Evolutionary conservation across 2,888 invertebrate genomes (phyloP), one percentile per base, ranked within the genome.

Genomic region (Eretmocerus hayati): DNA sequence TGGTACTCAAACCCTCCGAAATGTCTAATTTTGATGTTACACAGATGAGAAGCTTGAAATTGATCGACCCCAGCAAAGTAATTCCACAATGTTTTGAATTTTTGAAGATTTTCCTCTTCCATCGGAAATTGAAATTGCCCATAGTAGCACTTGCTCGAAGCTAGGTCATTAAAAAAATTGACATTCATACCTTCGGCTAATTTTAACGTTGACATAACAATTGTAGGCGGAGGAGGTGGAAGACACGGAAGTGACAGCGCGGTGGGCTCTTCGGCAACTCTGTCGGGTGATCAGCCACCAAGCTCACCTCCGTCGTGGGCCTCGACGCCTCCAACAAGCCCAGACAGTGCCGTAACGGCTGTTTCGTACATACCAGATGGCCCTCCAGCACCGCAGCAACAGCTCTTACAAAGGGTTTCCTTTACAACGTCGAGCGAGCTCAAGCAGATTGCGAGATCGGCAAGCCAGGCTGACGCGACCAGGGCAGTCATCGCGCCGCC

Each of bases 341-440:
- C 80, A 41, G 81, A 73, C 64, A 81, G 71, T 49, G 68, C 73
- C 1, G 74, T 74, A 20, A 75, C 76, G 3, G 73, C 77, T 2
- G 74, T 76, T 3, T 75, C 76, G 41, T 78, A 77, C 58, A 76
- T 77, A 49, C 76, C 78, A 2, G 78, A 78, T 48, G 44, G 40
- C n/a, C 21, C 37, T 1, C 42, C 36, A n/a, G 35, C 35, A 13
- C 42, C 42, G 32, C 77, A 71, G 42, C 68, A 69, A 31, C 66
- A 68, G 1, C 69, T 73, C 31, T 61, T 77, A n/a, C 78, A 78
- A 59, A 77, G 76, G 65, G 81, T 82, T 3, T 79, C 81, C 3
- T 78, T 83, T 54, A 80, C 80, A 2, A 77, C 80, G 1, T 77
- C 81, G 3, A 77, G 80, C 50, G 79, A 82, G 59, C 61, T 79